Base-by-base conservation (phyloP, 2,797 vertebrate species). In the Stomatorhinus walkeri region DNA sequence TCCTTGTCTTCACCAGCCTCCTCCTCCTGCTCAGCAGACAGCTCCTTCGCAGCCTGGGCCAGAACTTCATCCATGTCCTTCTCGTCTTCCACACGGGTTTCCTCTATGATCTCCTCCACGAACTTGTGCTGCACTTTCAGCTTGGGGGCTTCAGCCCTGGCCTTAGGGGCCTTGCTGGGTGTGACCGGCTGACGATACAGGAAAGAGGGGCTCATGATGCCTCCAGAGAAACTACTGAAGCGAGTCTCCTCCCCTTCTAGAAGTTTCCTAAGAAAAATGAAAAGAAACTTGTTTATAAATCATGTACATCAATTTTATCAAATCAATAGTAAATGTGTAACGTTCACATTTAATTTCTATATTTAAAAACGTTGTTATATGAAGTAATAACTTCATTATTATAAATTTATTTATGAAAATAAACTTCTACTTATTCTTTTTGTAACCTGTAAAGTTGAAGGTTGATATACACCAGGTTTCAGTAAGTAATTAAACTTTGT, bases 81-180 rank as follows among this genome's bases (percentile, higher is more conserved):
- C 1, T 99, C 98, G 2, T 98, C 97, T 87, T 99, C 98, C n/a
- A 99, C 97, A 92, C 97, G 97, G 0, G 97, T 99, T 93, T 99
- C 98, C 81, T 99, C 98, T 0, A 99, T 99, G 93, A 99, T 99
- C 93, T 99, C 98, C 91, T 99, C 98, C 22, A 99, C 98, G 92
- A 99, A 99, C 92, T 99, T 99, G 94, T 99, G 98, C 88, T 99
- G 98, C 85, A 99, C 98, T 94, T 97, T 99, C 64, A 99, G 94
- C 91, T 97, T 99, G 89, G 98, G 94, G 0, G 94, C 89, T 64
- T 98, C 98, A 0, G 96, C 94, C 91, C 97, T 98, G 22, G 96
- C 90, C 92, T 97, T 98, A 88, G 97, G 96, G 89, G 96, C 96
- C 94, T 97, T 98, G 90, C 93, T 94, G 88, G 95, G 92, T 83